Evolutionary conservation across 2,888 invertebrate species (phyloP).

Genomic region (Mimachlamys varia): DNA sequence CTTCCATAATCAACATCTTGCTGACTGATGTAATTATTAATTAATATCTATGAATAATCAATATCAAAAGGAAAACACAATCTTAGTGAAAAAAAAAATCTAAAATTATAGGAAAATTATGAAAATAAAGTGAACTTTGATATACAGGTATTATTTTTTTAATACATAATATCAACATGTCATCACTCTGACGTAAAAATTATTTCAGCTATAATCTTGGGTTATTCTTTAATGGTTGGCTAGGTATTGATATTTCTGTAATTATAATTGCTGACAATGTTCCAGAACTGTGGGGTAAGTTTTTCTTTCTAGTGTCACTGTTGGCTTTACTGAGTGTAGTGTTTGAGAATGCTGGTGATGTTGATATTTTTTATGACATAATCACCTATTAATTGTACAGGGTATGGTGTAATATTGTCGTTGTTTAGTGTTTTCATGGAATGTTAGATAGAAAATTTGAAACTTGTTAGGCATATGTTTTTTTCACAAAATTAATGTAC

Average conservation of each 20-base stretch:
- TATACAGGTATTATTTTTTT: too few species aligned
- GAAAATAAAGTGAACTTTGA: too few species aligned
- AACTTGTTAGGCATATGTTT: not conserved
- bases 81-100: too few species aligned
- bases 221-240: not conserved
- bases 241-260: not conserved
- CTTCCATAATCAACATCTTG: not conserved
- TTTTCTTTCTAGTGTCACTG: not conserved
- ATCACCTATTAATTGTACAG: not conserved
- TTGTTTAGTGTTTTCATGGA: not conserved
- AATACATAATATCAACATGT: too few species aligned
- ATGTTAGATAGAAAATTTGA: not conserved
- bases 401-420: not conserved
- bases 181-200: too few species aligned
- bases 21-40: too few species aligned
- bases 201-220: too few species aligned
- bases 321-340: not conserved
- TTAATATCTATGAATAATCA: not conserved
- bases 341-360: not conserved
- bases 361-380: not conserved
- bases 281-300: slow-evolving; percentile 66
- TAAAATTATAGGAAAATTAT: too few species aligned
- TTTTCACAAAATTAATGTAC: too few species aligned
- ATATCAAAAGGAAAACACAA: too few species aligned
- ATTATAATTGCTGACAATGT: slow-evolving; percentile 12